These are phyloP conservation scores for Eclectus roratus DNA, from an alignment of 2,113 vertebrate genomes.

Conservation along the genomic window DNA sequence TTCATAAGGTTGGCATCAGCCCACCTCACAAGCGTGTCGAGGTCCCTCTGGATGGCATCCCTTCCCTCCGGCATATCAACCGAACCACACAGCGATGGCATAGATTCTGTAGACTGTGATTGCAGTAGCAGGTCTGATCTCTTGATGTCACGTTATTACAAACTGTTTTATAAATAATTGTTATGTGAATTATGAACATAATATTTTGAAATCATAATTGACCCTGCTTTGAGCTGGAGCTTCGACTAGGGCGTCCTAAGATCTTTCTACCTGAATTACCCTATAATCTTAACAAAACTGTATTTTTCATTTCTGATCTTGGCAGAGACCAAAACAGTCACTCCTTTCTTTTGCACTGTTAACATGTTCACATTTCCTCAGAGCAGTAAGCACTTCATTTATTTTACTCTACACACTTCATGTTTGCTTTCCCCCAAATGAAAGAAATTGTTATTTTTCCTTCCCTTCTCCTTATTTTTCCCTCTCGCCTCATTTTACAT, in stretches of 20 bases:
- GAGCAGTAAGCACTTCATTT: not conserved
- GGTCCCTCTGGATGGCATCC: no score
- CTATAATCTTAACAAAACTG: not conserved
- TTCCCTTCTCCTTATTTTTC: not conserved
- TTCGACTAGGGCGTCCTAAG: not conserved
- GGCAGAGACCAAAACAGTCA: not conserved
- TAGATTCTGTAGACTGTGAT: not conserved
- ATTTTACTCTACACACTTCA: not conserved
- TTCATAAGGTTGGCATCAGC: no score
- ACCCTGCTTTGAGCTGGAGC: not conserved
- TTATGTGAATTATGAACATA: not conserved
- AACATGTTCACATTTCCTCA: not conserved
- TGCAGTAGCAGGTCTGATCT: not conserved
- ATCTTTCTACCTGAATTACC: not conserved
- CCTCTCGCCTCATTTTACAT: not conserved
- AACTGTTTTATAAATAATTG: not conserved
- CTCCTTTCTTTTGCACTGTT: not conserved
- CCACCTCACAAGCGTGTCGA: no score
- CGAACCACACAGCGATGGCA: no score
- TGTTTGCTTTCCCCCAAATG: not conserved
- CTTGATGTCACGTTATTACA: not conserved
- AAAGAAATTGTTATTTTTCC: not conserved
- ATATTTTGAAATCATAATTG: not conserved
- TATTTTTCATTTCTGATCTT: not conserved
- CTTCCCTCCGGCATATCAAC: no score